Evolutionary conservation across 2,797 vertebrate species (phyloP), one percentile per base, ranked within the genome.

Genomic region (Chrysolophus pictus): DNA sequence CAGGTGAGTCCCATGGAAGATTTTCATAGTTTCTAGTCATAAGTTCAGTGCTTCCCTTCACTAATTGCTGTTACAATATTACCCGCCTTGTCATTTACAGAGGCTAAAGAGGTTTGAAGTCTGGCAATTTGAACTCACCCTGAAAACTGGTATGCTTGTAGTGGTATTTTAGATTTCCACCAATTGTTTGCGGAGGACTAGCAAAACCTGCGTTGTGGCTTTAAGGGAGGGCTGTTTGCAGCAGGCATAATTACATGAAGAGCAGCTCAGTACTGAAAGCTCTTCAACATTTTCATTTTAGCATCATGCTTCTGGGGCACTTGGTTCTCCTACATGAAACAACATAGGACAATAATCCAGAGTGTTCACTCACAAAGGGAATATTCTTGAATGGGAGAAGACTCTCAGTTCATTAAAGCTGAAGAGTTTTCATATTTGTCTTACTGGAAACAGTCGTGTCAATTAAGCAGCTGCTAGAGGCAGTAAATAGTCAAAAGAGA

Each of bases 191-290:
- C 17, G 3, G 42, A 42, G 17, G 42, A 42, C 16, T 42, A 59
- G 39, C 49, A 78, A 81, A 89, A 77, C 69, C 33, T 88, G 60
- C 88, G 64, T 47, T 1, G 2, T 55, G 44, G 37, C 76, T 92
- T 26, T 89, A 69, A 75, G 41, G 51, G 56, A 56, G 76, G 51
- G 29, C 22, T 93, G 37, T 94, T 94, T 93, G 55, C 86, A 94
- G 84, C 44, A 74, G 76, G 42, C 9, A 5, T 94, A 94, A 94
- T 93, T 91, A 42, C 72, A 56, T 46, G 31, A 84, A 89, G 39
- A 87, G 24, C 49, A 87, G 33, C 46, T 96, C 73, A 28, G 5
- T 31, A 37, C 84, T 91, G 58, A 79, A 87, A 81, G 35, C n/a
- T 47, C 59, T 81, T 72, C 10, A 72, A 12, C 15, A 8, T 94